These are phyloP conservation scores for Halocynthia roretzi DNA, from an alignment of 23 tunicate genomes.

Conservation along the genomic window DNA sequence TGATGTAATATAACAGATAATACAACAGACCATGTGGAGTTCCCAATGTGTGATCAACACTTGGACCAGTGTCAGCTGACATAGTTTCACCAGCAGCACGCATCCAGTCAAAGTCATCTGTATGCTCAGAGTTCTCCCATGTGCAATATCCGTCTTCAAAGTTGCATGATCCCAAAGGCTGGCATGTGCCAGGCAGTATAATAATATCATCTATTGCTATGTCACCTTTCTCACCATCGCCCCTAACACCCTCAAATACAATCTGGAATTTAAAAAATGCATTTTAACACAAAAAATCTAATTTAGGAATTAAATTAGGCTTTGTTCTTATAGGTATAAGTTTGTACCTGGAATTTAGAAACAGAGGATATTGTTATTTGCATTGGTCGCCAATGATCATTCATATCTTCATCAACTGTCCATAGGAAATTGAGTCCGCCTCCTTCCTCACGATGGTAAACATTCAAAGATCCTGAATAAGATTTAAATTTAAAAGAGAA, in stretches of 20 bases:
- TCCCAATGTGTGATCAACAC: conserved; percentile 80
- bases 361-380: conserved; percentile 62
- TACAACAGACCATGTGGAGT: conserved; percentile 69
- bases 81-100: conserved; percentile 70
- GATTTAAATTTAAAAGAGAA: not conserved
- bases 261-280: conserved; percentile 29
- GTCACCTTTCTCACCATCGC: conserved; percentile 30
- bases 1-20: conserved; percentile 4
- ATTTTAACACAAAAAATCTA: not conserved
- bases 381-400: conserved; percentile 92
- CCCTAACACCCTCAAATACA: conserved; percentile 63
- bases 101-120: conserved; percentile 93
- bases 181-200: conserved; percentile 67
- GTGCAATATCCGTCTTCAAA: conserved; percentile 86
- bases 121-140: conserved; percentile 83
- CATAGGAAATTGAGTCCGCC: conserved; percentile 58
- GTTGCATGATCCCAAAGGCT: conserved; percentile 80
- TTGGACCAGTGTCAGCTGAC: conserved; percentile 82
- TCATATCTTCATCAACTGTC: conserved; percentile 46
- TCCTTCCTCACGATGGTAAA: conserved; percentile 47
- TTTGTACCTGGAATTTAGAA: conserved; percentile 43
- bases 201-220: conserved; percentile 81
- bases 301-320: too few species aligned
- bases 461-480: conserved; percentile 61
- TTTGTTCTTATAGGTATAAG: too few species aligned